Percentiles rank a stretch among this genome's conserved stretches.
Evolutionary conservation across 2,797 vertebrate genomes (phyloP).

Genomic region (Anabacerthia variegaticeps): DNA sequence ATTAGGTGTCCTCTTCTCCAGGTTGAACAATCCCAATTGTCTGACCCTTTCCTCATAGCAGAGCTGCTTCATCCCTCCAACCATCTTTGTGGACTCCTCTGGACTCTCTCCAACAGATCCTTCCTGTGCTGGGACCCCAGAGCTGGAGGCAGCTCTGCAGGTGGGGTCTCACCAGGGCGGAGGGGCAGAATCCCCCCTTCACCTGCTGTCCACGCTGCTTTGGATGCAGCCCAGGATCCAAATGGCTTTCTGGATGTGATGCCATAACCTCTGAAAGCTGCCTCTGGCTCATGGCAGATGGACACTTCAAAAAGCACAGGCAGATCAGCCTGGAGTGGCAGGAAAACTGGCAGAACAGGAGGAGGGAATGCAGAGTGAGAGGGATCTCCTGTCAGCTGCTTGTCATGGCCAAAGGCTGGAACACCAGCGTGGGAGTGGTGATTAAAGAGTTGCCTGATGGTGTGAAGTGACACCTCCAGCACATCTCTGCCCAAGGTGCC

Average conservation of each 20-base stretch:
- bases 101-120: fast-evolving
- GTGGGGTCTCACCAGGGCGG: background rate
- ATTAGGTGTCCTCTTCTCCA: background rate
- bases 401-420: background rate
- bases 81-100: background rate
- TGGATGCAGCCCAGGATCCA: background rate
- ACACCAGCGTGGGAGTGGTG: background rate
- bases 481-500: background rate
- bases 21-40: background rate
- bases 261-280: background rate
- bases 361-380: background rate
- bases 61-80: background rate
- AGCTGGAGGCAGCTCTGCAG: background rate
- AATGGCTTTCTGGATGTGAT: background rate
- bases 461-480: background rate
- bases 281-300: background rate
- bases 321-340: background rate
- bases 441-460: background rate
- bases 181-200: background rate
- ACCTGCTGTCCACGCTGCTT: background rate
- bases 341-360: background rate
- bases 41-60: background rate
- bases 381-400: background rate
- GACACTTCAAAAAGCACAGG: background rate
- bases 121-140: background rate